phyloP scores from a whole-genome alignment of 1,140 invertebrate species.

The Lordiphosa mommai region DNA sequence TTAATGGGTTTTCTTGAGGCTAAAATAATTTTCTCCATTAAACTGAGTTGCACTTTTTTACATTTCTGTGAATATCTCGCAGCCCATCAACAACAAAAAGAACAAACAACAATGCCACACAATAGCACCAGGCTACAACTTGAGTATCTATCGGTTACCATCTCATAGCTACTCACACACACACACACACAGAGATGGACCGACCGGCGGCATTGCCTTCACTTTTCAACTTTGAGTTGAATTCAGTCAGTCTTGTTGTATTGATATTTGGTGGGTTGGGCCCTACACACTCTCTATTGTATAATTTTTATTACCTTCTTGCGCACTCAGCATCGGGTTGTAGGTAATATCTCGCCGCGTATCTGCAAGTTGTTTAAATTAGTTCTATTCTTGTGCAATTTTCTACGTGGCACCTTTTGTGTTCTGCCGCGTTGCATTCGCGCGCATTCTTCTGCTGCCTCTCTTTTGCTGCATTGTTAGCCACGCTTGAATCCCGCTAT shows the following conservation, averaged over 20 bases:
- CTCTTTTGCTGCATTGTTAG: conserved; percentile 34
- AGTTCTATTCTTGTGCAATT: conserved; percentile 74
- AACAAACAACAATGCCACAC: conserved; percentile 10
- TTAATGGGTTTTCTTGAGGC: conserved; percentile 1
- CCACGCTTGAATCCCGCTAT: conserved; percentile 21
- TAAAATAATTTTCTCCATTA: not conserved
- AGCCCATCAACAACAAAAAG: conserved; percentile 11
- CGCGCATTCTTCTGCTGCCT: conserved; percentile 18
- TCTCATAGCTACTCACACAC: conserved; percentile 5
- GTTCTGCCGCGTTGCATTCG: conserved; percentile 26
- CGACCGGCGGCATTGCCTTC: conserved; percentile 8
- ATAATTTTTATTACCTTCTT: conserved; percentile 62
- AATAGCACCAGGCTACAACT: not conserved
- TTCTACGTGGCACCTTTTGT: conserved; percentile 72
- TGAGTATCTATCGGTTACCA: conserved; percentile 40
- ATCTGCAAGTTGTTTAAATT: conserved; percentile 73
- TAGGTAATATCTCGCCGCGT: conserved; percentile 24
- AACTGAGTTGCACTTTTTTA: not conserved
- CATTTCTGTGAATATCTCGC: conserved; percentile 16
- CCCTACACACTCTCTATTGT: conserved; percentile 30
- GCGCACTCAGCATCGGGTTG: not conserved
- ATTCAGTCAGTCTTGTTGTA: conserved; percentile 5
- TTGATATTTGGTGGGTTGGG: conserved; percentile 18
- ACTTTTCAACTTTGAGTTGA: not conserved
- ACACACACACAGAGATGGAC: not conserved